Percentiles rank a stretch among this genome's conserved stretches.
phyloP scores from a whole-genome alignment of 2,888 invertebrate genomes.

The Ptychoptera albimana region DNA sequence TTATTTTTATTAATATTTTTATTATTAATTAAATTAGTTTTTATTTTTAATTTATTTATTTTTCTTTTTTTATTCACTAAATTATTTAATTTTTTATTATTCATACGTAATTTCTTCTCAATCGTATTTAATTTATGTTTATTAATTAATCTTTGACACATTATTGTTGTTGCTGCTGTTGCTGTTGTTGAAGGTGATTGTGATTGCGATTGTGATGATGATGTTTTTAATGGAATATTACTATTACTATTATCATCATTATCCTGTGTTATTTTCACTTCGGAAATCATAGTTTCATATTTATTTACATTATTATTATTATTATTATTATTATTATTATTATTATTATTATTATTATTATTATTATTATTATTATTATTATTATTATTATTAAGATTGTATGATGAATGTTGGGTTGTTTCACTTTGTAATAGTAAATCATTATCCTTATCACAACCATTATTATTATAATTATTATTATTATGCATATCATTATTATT shows the following conservation, averaged over 20 bases:
- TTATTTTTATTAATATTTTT: neutral
- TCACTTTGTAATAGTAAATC: neutral
- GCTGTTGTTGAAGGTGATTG: no score
- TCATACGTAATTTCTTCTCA: no score
- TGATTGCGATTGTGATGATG: no score
- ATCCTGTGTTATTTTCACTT: neutral
- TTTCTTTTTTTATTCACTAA: no score
- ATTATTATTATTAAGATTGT: neutral
- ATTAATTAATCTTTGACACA: no score
- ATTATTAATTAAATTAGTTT: neutral
- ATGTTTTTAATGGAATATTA: no score
- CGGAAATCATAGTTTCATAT: neutral
- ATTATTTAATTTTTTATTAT: no score
- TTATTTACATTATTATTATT: slow-evolving; percentile 4
- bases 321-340: slow-evolving; percentile 4
- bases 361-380: neutral
- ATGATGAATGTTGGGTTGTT: neutral
- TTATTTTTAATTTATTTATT: neutral
- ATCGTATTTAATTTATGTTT: no score
- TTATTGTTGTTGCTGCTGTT: no score
- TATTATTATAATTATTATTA: neutral
- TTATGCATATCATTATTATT: slow-evolving; percentile 1
- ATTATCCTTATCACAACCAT: neutral
- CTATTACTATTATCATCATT: no score
- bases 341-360: neutral